A percentile compares a stretch with the other conserved stretches of the same genome.
Evolutionary conservation across 2,797 vertebrate species (phyloP).

Genomic region (Pseudochromis fuscus): DNA sequence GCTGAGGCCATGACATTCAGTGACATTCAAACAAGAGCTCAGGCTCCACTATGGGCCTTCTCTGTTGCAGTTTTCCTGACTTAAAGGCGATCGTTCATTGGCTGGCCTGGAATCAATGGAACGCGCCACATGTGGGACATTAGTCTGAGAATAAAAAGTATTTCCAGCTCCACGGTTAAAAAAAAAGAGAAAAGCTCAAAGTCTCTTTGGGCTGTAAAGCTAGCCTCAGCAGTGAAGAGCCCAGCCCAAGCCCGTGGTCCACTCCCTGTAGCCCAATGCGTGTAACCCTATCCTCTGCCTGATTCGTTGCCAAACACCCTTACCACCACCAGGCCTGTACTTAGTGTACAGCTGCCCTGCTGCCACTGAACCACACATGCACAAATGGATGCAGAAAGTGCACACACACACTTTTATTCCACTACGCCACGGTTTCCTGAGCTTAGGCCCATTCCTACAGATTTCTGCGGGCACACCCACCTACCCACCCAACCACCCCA

Average conservation of each 20-base stretch:
- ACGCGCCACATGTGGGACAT: conserved; percentile 73
- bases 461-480: conserved; percentile 72
- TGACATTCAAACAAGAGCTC: conserved; percentile 75
- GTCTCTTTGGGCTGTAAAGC: conserved; percentile 58
- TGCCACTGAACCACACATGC: conserved; percentile 77
- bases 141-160: conserved; percentile 68
- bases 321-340: conserved; percentile 81
- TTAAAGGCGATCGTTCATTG: conserved; percentile 50
- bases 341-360: conserved; percentile 79
- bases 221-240: conserved; percentile 67
- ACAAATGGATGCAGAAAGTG: conserved; percentile 70
- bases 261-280: conserved; percentile 71
- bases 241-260: conserved; percentile 71
- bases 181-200: conserved; percentile 49
- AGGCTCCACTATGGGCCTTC: conserved; percentile 39
- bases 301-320: conserved; percentile 81
- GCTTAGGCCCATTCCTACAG: conserved; percentile 68
- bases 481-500: conserved; percentile 40
- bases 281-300: conserved; percentile 80
- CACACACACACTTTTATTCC: conserved; percentile 79
- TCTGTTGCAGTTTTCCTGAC: conserved; percentile 46
- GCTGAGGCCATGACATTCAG: conserved; percentile 76
- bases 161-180: conserved; percentile 66
- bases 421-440: conserved; percentile 84
- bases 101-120: conserved; percentile 68